phyloP scores from a whole-genome alignment of 2,888 invertebrate genomes.

The Clostera curtula region DNA sequence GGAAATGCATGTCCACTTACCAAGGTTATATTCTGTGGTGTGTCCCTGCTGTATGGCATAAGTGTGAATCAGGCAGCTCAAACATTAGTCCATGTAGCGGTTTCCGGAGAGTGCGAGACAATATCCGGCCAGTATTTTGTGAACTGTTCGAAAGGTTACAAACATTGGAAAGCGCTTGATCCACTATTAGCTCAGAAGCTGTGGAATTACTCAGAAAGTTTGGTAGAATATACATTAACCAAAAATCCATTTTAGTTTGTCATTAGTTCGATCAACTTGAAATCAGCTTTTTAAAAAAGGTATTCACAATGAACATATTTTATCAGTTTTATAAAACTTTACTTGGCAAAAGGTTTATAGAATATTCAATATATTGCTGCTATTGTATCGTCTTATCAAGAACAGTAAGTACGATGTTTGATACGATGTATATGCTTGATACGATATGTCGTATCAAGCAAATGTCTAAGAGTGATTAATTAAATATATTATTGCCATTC shows the following conservation, averaged over 20 bases:
- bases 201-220: slow-evolving; percentile 10
- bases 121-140: slow-evolving; percentile 75
- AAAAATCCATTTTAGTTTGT: background rate
- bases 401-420: no score
- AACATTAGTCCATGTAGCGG: slow-evolving; percentile 79
- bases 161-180: background rate
- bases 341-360: no score
- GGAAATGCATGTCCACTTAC: background rate
- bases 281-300: no score
- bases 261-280: no score
- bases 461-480: no score
- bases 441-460: no score
- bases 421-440: no score
- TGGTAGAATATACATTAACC: slow-evolving; percentile 5
- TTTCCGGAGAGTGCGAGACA: slow-evolving; percentile 78
- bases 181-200: slow-evolving; percentile 3
- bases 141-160: slow-evolving; percentile 72
- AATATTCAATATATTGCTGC: no score
- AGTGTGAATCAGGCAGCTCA: slow-evolving; percentile 82
- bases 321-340: no score
- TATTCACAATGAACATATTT: no score
- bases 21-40: slow-evolving; percentile 7
- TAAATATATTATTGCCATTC: no score
- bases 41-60: slow-evolving; percentile 51
- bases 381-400: no score